phyloP scores from a whole-genome alignment of 2,888 invertebrate species.

The Ichneumon xanthorius region DNA sequence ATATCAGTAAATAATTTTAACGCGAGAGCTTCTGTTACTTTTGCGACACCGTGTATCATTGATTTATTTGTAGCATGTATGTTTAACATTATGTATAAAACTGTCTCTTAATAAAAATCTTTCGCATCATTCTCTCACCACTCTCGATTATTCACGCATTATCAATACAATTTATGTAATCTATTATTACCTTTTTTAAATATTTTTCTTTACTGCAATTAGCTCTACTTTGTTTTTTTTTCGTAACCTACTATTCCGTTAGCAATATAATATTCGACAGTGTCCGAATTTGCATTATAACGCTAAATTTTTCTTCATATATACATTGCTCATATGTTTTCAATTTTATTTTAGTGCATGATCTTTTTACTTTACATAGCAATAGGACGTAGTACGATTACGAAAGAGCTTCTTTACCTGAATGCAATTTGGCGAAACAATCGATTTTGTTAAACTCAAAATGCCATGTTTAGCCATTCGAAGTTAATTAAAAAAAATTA shows the following conservation, averaged over 20 bases:
- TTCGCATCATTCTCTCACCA: conserved; percentile 42
- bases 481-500: background rate
- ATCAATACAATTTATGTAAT: conserved; percentile 54
- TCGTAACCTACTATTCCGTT: conserved; percentile 66
- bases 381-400: conserved; percentile 65
- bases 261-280: conserved; percentile 66
- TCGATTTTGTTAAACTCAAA: background rate
- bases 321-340: conserved; percentile 63
- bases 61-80: conserved; percentile 63
- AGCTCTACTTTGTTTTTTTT: conserved; percentile 46
- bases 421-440: conserved; percentile 21
- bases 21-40: conserved; percentile 66
- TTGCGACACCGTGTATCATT: conserved; percentile 67
- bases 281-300: conserved; percentile 54
- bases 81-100: conserved; percentile 71
- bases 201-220: conserved; percentile 35
- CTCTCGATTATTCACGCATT: conserved; percentile 46
- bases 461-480: background rate
- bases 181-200: conserved; percentile 23
- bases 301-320: conserved; percentile 63
- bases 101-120: conserved; percentile 68
- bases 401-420: conserved; percentile 30
- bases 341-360: conserved; percentile 60
- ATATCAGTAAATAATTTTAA: conserved; percentile 33
- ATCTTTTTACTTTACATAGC: conserved; percentile 3